A percentile compares a stretch with the other conserved stretches of the same genome.
Conservation (phyloP, 2,888 invertebrate species). For the Phalera bucephala region DNA sequence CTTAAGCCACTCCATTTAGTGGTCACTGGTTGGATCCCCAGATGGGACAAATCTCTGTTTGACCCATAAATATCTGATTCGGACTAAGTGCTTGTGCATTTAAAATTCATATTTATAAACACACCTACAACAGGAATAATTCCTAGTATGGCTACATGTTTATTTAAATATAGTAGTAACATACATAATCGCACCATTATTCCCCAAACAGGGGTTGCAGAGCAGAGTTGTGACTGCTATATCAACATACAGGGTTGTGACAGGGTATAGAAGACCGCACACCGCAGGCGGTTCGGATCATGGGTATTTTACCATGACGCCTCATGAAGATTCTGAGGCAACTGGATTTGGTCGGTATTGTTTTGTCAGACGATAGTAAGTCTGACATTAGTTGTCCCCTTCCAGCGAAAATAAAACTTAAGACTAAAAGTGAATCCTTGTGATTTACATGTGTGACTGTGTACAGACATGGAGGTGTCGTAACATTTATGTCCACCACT, state of each 20-base stretch:
- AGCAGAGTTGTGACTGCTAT: too few species aligned
- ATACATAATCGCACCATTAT: too few species aligned
- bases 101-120: too few species aligned
- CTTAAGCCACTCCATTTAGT: too few species aligned
- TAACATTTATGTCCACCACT: conserved; percentile 49
- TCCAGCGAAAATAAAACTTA: conserved; percentile 72
- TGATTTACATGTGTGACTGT: conserved; percentile 87
- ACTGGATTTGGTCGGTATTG: conserved; percentile 87
- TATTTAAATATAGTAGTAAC: too few species aligned
- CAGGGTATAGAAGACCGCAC: conserved; percentile 89
- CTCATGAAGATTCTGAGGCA: conserved; percentile 94
- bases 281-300: conserved; percentile 94
- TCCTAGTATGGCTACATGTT: too few species aligned
- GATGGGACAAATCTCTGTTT: too few species aligned
- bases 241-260: conserved; percentile 94
- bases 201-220: too few species aligned
- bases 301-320: conserved; percentile 97
- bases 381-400: conserved; percentile 83
- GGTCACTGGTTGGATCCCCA: too few species aligned
- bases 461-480: conserved; percentile 93
- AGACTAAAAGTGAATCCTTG: conserved; percentile 64
- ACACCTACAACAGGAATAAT: too few species aligned
- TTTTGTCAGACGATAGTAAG: conserved; percentile 78
- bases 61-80: too few species aligned
- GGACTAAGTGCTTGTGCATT: too few species aligned